Base-by-base conservation (phyloP, 2,888 invertebrate genomes). In the Phortica okadai region DNA sequence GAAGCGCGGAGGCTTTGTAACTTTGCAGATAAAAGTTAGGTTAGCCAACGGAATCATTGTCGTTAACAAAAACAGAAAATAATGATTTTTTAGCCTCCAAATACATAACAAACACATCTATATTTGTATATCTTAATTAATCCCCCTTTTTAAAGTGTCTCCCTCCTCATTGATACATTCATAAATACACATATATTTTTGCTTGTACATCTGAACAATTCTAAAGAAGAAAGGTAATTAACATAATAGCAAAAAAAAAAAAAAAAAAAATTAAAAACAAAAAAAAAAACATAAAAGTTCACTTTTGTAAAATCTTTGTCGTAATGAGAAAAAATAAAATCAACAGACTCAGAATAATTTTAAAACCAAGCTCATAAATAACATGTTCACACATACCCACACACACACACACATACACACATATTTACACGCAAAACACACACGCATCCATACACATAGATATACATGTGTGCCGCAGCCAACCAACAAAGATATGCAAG, bases 51-150 rank as follows among this genome's bases (percentile, higher is more conserved):
- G 21, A 21, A 21, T 21, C 21, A 21, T 21, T 21, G 21, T 21
- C 21, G 21, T 21, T 21, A 21, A 21, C 21, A 10, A 25, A 64
- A 33, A 16, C 10, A 33, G 33, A 25, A 10, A 45, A 45, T 45
- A 45, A 45, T 21, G 87, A 74, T 83, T 80, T 78, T 85, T 80
- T 78, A 86, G 82, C 82, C 78, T 86, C 66, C 81, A 79, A 45
- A 45, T 10, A 45, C 45, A 45, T 45, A 10, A 45, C 75, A 75
- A 77, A 73, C 76, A 80, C 77, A 79, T 70, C 70, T 45, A 45
- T 45, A 45, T 58, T 33, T 56, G 42, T n/a, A 67, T 33, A 41
- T 62, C 64, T 45, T n/a, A 54, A 25, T 44, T 33, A 41, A 59
- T 21, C 21, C 21, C 21, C 21, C 45, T 45, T 45, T 8, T 8